Evolutionary conservation across 2,113 vertebrate genomes (phyloP).

Genomic region (Phasianus colchicus): DNA sequence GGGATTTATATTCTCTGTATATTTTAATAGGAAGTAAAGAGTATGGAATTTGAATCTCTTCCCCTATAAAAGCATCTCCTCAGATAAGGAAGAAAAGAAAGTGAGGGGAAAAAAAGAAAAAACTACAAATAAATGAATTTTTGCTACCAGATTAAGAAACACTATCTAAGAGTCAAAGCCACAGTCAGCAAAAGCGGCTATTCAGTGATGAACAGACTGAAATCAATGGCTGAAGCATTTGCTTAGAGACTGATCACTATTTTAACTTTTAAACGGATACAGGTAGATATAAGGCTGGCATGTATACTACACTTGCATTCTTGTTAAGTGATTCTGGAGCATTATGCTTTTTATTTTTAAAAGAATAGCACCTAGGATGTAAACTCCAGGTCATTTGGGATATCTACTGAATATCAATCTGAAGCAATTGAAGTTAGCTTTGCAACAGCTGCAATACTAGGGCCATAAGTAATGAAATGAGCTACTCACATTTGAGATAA

Average conservation of each 20-base stretch:
- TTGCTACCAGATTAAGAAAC: neutral
- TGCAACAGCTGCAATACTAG: constrained; percentile 1
- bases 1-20: neutral
- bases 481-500: constrained; percentile 40
- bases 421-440: constrained; percentile 5
- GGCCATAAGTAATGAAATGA: constrained; percentile 45
- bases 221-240: neutral
- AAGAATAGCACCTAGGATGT: neutral
- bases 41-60: neutral
- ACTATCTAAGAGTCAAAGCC: neutral
- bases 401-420: neutral
- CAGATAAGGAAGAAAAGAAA: neutral
- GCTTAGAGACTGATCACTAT: neutral
- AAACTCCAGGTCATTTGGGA: constrained; percentile 19
- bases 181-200: neutral
- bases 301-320: neutral
- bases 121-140: too few relatives aligned
- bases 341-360: neutral
- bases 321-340: neutral
- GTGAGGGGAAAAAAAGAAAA: too few relatives aligned
- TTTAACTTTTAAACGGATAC: neutral
- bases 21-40: neutral
- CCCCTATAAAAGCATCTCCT: neutral
- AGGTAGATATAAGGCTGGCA: neutral
- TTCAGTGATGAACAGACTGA: neutral